A percentile compares a stretch with the other conserved stretches of the same genome.
Evolutionary conservation across 2,797 vertebrate genomes (phyloP).

Genomic region (Otus scops): DNA sequence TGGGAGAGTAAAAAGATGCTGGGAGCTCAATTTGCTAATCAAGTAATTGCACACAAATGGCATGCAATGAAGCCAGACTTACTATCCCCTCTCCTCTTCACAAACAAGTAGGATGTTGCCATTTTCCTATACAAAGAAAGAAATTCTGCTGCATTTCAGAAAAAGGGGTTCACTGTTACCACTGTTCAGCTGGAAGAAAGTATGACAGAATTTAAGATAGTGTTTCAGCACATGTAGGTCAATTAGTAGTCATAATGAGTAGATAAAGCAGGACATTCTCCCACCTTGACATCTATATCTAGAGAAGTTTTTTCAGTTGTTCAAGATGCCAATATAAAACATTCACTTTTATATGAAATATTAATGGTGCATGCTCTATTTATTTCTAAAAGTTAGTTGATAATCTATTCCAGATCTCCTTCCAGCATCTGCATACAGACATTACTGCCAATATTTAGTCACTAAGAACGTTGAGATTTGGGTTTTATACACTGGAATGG

Average conservation of each 20-base stretch:
- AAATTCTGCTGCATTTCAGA: background rate
- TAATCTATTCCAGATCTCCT: slow-evolving; percentile 57
- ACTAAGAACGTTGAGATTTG: slow-evolving; percentile 52
- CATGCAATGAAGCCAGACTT: background rate
- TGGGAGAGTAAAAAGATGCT: background rate
- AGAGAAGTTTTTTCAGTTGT: background rate
- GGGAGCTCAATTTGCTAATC: background rate
- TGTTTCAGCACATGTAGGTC: background rate
- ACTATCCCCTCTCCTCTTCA: background rate
- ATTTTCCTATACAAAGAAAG: background rate
- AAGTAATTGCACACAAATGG: background rate
- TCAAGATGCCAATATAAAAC: background rate
- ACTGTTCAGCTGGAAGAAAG: background rate
- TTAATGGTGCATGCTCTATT: slow-evolving; percentile 48
- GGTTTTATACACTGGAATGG: slow-evolving; percentile 51
- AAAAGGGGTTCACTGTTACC: background rate
- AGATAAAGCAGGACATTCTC: background rate
- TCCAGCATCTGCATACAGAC: slow-evolving; percentile 19
- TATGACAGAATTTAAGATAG: background rate
- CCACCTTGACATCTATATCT: background rate
- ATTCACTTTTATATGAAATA: background rate
- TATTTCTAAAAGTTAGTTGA: slow-evolving; percentile 39
- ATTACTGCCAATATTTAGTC: slow-evolving; percentile 55
- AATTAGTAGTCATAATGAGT: background rate
- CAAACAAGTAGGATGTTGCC: background rate